These are phyloP conservation scores for Meteorus sp. DNA, from an alignment of 1,140 invertebrate genomes.

Conservation along the genomic window DNA sequence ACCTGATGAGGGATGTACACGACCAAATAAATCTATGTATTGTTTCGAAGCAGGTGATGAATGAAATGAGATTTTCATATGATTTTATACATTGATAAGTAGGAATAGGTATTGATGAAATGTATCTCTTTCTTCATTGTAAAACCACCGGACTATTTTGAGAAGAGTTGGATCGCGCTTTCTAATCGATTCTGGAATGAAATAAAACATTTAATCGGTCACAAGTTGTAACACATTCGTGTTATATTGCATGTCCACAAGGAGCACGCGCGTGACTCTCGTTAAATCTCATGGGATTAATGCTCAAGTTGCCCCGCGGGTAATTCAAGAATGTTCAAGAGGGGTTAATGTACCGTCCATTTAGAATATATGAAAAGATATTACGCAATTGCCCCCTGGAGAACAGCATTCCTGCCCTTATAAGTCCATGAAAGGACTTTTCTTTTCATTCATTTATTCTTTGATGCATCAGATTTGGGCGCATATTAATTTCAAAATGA, in stretches of 20 bases:
- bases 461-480: no score
- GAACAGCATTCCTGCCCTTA: not conserved
- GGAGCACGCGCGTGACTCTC: slow-evolving; percentile 7
- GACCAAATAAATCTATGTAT: slow-evolving; percentile 84
- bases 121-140: not conserved
- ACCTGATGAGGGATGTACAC: slow-evolving; percentile 90
- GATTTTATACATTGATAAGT: no score
- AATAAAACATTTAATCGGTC: slow-evolving; percentile 7
- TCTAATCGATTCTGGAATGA: not conserved
- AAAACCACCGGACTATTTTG: not conserved
- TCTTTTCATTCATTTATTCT: no score
- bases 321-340: not conserved
- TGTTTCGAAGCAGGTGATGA: slow-evolving; percentile 92
- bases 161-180: no score
- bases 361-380: not conserved
- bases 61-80: slow-evolving; percentile 34
- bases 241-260: slow-evolving; percentile 4
- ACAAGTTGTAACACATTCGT: slow-evolving; percentile 16
- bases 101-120: no score
- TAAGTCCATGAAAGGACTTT: not conserved
- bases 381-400: slow-evolving; percentile 15
- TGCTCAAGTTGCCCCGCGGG: slow-evolving; percentile 11
- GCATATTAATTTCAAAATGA: no score
- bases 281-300: not conserved
- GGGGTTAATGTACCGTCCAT: slow-evolving; percentile 6